phyloP scores from a whole-genome alignment of 1,140 invertebrate genomes.

The Trichonephila clavata region DNA sequence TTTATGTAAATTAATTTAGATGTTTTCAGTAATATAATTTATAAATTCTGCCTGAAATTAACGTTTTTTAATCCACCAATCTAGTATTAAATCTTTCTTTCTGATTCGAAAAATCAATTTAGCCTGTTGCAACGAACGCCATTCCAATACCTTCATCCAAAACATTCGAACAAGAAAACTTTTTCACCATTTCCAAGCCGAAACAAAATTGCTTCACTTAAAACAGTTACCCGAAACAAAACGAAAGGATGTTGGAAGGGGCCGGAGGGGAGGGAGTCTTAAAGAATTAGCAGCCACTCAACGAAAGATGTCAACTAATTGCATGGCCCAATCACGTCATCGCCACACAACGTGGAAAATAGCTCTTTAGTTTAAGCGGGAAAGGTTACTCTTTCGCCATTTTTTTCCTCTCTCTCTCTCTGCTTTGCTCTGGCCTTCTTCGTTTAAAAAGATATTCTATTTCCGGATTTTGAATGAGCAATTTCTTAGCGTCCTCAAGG shows the following conservation, averaged over 20 bases:
- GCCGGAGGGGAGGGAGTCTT: neutral
- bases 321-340: conserved; percentile 38
- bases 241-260: neutral
- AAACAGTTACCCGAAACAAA: conserved; percentile 37
- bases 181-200: neutral
- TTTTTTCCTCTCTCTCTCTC: neutral
- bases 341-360: conserved; percentile 2
- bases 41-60: no score
- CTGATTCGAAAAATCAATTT: neutral
- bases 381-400: neutral
- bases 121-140: neutral
- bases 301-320: conserved; percentile 49
- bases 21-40: no score
- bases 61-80: no score
- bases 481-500: conserved; percentile 33
- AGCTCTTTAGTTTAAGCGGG: neutral
- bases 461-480: conserved; percentile 67
- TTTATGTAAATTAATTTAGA: no score
- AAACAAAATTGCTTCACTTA: conserved; percentile 31
- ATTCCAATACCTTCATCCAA: neutral
- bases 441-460: conserved; percentile 51
- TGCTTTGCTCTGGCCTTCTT: neutral
- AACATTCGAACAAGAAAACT: neutral
- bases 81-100: neutral
- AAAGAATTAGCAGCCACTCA: conserved; percentile 27